A percentile compares a stretch with the other conserved stretches of the same genome.
These are phyloP conservation scores for Homalodisca vitripennis DNA, from an alignment of 1,140 invertebrate genomes.

Conservation along the genomic window DNA sequence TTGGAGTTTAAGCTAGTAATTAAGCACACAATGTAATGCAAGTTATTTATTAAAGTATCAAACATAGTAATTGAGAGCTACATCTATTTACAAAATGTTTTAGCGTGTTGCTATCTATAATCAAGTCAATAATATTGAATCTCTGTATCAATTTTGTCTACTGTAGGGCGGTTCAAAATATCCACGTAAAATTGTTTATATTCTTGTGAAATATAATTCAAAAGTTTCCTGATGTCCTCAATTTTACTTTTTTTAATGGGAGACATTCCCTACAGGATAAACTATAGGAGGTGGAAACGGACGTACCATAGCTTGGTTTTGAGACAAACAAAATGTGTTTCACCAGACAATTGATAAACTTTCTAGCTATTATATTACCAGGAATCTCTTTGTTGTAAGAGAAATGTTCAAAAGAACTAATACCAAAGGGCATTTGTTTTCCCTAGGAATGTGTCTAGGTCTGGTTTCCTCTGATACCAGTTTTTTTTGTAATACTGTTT, in stretches of 20 bases:
- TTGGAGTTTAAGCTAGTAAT: not conserved
- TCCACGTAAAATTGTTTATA: not conserved
- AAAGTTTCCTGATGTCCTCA: not conserved
- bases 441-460: conserved; percentile 11
- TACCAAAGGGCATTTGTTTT: conserved; percentile 31
- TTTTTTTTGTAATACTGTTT: conserved; percentile 34
- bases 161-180: not conserved
- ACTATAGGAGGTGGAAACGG: not conserved
- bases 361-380: conserved; percentile 11
- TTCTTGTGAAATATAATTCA: not conserved
- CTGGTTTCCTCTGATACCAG: conserved; percentile 31
- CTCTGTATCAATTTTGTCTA: not conserved
- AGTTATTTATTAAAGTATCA: not conserved
- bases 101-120: too few relatives aligned
- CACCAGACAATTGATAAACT: conserved; percentile 21
- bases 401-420: conserved; percentile 31
- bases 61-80: too few relatives aligned
- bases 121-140: not conserved
- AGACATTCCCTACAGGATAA: not conserved
- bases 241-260: not conserved
- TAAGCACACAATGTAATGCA: not conserved
- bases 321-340: not conserved
- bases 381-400: conserved; percentile 20
- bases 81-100: too few relatives aligned
- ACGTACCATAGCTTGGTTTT: not conserved